A percentile compares a stretch with the other conserved stretches of the same genome.
Evolutionary conservation across 2,113 vertebrate species (phyloP).

Genomic region (Catharus bicknelli): DNA sequence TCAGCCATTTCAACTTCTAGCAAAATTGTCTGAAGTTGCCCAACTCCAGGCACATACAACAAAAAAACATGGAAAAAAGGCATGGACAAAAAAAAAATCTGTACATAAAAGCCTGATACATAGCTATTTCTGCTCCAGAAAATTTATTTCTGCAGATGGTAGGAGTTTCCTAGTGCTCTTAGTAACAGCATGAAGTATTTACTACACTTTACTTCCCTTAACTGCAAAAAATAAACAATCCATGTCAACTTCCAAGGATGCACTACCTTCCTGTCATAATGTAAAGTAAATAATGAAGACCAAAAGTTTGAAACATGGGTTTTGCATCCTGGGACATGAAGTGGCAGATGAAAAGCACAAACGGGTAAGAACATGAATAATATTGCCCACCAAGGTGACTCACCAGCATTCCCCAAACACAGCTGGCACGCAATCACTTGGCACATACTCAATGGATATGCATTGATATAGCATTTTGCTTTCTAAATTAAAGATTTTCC

Average conservation of each 20-base stretch:
- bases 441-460: neutral
- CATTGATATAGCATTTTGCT: neutral
- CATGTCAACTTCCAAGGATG: neutral
- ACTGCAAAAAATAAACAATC: conserved; percentile 23
- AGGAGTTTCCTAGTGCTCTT: neutral
- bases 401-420: neutral
- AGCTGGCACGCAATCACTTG: neutral
- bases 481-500: neutral
- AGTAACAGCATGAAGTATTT: neutral
- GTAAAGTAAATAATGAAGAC: neutral
- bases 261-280: neutral
- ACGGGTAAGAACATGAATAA: neutral
- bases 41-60: neutral
- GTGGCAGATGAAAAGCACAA: neutral
- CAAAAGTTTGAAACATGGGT: neutral
- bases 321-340: neutral
- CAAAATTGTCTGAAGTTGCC: neutral
- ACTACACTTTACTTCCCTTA: neutral
- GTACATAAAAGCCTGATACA: neutral
- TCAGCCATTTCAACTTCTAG: neutral
- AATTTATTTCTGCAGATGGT: neutral
- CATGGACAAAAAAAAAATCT: neutral
- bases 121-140: neutral
- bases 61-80: neutral
- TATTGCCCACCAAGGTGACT: neutral